Percentiles rank a stretch among this genome's conserved stretches.
Evolutionary conservation across 2,888 invertebrate species (phyloP).

Genomic region (Xanthia icteritia): DNA sequence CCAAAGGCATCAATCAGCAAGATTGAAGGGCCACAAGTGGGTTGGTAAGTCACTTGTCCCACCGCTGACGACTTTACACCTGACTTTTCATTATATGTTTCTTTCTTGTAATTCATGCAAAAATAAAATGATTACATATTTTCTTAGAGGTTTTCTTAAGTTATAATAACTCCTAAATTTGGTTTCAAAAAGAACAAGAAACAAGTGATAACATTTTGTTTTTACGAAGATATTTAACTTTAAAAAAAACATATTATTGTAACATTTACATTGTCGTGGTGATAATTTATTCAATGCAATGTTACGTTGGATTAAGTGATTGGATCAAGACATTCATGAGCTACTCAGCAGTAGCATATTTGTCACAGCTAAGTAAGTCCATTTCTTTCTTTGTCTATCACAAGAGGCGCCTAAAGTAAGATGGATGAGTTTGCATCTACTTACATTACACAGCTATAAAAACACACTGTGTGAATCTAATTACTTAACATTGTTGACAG

Average conservation of each 20-base stretch:
- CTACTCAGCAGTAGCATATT: constrained; percentile 14
- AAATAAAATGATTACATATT: background rate
- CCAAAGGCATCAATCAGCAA: no score
- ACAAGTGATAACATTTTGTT: background rate
- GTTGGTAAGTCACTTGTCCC: no score
- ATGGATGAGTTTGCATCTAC: constrained; percentile 27
- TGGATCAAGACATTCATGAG: background rate
- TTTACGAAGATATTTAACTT: background rate
- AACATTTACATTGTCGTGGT: background rate
- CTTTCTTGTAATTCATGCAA: background rate
- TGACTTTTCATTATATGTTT: background rate
- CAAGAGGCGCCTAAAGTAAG: constrained; percentile 26
- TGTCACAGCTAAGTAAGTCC: constrained; percentile 15
- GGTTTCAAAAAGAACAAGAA: background rate
- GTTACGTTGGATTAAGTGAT: background rate
- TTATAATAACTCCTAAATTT: background rate
- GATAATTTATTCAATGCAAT: background rate
- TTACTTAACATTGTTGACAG: constrained; percentile 21
- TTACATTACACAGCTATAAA: background rate
- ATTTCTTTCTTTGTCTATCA: constrained; percentile 35
- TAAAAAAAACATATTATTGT: background rate
- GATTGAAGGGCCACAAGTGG: no score
- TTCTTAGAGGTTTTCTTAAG: background rate
- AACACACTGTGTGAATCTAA: background rate
- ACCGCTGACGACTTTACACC: no score